Percentiles rank a stretch among this genome's conserved stretches.
These are phyloP conservation scores for Pachliopta kotzebuea DNA, from an alignment of 2,888 invertebrate species.

Conservation along the genomic window DNA sequence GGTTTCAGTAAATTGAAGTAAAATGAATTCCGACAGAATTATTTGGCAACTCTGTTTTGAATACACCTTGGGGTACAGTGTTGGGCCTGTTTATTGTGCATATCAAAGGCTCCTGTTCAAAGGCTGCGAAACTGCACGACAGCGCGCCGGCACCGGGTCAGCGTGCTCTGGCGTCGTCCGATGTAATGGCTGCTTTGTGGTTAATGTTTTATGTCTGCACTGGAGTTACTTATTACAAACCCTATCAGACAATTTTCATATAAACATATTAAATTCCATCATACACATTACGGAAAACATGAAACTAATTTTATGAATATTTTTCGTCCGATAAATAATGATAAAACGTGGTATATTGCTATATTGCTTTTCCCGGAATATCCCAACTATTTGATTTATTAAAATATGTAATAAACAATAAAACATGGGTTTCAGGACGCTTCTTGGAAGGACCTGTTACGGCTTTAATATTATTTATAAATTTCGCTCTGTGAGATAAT, in stretches of 20 bases:
- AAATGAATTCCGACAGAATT: background rate
- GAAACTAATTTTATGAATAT: too few relatives aligned
- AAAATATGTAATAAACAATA: background rate
- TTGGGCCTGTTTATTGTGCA: constrained; percentile 59
- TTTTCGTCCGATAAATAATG: too few relatives aligned
- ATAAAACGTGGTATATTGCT: too few relatives aligned
- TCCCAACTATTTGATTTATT: background rate
- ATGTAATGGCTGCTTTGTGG: constrained; percentile 42
- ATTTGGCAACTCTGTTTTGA: constrained; percentile 9
- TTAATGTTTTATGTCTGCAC: constrained; percentile 43
- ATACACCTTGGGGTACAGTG: constrained; percentile 39
- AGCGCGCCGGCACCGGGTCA: constrained; percentile 36
- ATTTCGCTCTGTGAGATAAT: background rate
- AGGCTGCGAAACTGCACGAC: constrained; percentile 45
- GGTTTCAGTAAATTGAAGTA: background rate
- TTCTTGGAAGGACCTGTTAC: background rate
- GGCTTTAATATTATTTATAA: background rate
- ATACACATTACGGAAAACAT: too few relatives aligned
- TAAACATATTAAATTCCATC: background rate
- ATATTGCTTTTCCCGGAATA: background rate
- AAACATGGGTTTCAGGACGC: background rate
- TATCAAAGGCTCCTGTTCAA: constrained; percentile 58
- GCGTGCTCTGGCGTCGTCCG: constrained; percentile 31
- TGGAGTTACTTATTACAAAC: constrained; percentile 34
- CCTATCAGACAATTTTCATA: background rate